Percentiles rank a stretch among this genome's conserved stretches.
phyloP scores from a whole-genome alignment of 2,113 vertebrate species.

The Ptilorrhoa leucosticta region DNA sequence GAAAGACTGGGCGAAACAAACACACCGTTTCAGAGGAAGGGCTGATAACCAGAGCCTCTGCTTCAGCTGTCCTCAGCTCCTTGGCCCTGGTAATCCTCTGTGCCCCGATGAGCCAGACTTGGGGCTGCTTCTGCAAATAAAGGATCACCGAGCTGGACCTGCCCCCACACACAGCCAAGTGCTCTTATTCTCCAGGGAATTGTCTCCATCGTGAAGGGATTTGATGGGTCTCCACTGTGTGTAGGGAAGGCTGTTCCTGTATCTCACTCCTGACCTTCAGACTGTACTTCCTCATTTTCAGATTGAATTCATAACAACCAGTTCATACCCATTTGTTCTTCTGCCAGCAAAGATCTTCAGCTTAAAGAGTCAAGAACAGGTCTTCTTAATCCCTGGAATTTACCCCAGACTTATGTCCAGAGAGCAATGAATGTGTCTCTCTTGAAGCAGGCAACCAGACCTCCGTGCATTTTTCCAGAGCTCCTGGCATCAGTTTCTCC shows the following conservation, averaged over 20 bases:
- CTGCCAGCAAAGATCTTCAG: background rate
- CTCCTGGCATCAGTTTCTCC: background rate
- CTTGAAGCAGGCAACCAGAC: background rate
- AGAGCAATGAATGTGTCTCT: background rate
- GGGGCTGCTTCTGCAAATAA: rapidly evolving
- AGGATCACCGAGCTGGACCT: background rate
- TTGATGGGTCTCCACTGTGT: background rate
- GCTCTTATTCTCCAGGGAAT: background rate
- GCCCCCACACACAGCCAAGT: background rate
- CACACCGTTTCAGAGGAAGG: background rate
- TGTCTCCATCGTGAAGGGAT: background rate
- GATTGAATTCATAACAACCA: background rate
- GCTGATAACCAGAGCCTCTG: background rate
- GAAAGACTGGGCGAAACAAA: background rate
- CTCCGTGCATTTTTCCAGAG: background rate
- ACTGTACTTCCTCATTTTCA: background rate
- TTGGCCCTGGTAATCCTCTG: background rate
- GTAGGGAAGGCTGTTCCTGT: background rate
- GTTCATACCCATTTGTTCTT: background rate
- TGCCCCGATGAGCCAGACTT: background rate
- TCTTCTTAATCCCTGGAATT: background rate
- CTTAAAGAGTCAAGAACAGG: background rate
- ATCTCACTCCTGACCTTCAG: background rate
- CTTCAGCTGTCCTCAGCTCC: background rate
- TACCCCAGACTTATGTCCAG: background rate